Percentiles rank a stretch among this genome's conserved stretches.
These are phyloP conservation scores for Trogon melanurus DNA, from an alignment of 2,113 vertebrate species.

Conservation along the genomic window DNA sequence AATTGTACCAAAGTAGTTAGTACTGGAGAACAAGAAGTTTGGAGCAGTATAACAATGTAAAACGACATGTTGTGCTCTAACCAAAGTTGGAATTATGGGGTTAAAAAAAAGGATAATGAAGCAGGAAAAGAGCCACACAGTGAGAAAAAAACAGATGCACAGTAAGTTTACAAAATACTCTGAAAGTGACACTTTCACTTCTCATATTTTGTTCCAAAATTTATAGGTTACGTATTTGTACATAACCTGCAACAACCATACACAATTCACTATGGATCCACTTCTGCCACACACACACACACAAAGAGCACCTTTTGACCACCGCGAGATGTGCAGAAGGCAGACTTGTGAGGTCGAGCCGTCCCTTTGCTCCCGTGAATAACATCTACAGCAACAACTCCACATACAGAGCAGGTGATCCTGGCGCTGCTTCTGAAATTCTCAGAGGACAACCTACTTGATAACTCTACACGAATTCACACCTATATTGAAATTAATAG, in stretches of 20 bases:
- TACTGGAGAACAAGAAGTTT: background rate
- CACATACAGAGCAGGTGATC: accelerated
- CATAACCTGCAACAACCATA: background rate
- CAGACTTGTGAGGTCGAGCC: background rate
- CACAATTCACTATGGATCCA: background rate
- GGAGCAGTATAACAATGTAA: background rate
- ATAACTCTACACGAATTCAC: background rate
- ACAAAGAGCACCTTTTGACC: background rate
- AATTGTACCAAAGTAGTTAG: background rate
- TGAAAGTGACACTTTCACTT: background rate
- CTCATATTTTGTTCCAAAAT: background rate
- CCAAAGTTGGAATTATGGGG: background rate
- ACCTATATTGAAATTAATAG: background rate
- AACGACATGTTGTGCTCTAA: background rate
- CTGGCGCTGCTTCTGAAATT: background rate
- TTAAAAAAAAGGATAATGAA: background rate
- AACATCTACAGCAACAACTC: background rate
- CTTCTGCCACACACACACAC: background rate
- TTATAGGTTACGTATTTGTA: background rate
- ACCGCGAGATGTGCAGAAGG: background rate
- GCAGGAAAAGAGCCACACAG: background rate
- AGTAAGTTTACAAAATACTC: background rate
- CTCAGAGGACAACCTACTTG: background rate
- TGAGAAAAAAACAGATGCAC: background rate
- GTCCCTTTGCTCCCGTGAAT: background rate